Base-by-base conservation (phyloP, 2,888 invertebrate species). In the Opisthograptis luteolata region DNA sequence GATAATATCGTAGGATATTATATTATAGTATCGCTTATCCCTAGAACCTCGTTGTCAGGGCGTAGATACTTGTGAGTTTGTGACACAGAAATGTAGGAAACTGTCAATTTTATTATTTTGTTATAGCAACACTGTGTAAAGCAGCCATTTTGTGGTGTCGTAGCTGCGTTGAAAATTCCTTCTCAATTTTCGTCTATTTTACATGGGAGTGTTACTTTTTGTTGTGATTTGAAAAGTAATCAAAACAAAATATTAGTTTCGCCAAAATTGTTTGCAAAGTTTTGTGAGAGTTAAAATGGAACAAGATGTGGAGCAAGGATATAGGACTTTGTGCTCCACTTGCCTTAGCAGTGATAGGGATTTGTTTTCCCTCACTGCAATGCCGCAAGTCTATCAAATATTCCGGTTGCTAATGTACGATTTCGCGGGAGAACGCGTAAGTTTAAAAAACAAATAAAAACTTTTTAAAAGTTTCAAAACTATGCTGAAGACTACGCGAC, bases 61-160 rank as follows among this genome's bases (percentile, higher is more conserved):
- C n/a, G n/a, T n/a, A n/a, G n/a, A n/a, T n/a, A n/a, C n/a, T n/a
- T n/a, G n/a, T n/a, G n/a, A n/a, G n/a, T n/a, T n/a, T n/a, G n/a
- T n/a, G n/a, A n/a, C n/a, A n/a, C n/a, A n/a, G n/a, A n/a, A n/a
- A n/a, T n/a, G n/a, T n/a, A n/a, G n/a, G n/a, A n/a, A n/a, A n/a
- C n/a, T n/a, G n/a, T n/a, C n/a, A n/a, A 8, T 28, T 14, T 14
- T 17, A 5, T 5, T 31, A 27, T 31, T 30, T 41, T 8, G 2
- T 7, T 10, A 46, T 68, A 53, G 78, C 75, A 86, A 79, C 78
- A 79, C 75, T 64, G 66, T 78, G 81, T 85, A 85, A 88, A 82
- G 86, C 81, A 80, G 89, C 88, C 89, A 90, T 90, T 89, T 90
- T 90, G 87, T 89, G 85, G 85, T 89, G 89, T 88, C 88, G 80